Conservation (phyloP, 1,140 invertebrate species). For the Drosophila seguyi region DNA sequence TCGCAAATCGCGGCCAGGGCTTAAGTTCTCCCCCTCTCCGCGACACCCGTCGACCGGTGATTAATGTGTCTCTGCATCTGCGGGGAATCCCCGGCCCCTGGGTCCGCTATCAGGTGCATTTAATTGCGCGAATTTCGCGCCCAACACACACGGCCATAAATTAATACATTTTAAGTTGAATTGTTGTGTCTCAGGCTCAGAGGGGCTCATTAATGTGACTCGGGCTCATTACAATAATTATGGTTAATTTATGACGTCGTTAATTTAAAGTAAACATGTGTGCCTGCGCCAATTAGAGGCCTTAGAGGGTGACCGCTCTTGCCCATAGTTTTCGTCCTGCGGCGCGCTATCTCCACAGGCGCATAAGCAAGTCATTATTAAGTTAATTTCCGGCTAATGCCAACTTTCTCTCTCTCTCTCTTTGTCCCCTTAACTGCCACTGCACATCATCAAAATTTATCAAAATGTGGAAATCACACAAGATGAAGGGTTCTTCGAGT, state of each 20-base stretch:
- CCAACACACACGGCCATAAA: constrained; percentile 65
- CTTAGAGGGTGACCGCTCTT: constrained; percentile 7
- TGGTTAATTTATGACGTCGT: constrained; percentile 80
- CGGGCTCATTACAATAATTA: constrained; percentile 80
- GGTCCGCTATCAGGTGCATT: constrained; percentile 83
- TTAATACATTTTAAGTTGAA: constrained; percentile 80
- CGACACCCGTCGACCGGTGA: constrained; percentile 20
- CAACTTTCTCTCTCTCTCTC: constrained; percentile 18
- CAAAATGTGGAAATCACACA: constrained; percentile 75
- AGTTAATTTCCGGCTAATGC: constrained; percentile 72
- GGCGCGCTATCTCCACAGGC: background rate
- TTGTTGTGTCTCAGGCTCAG: constrained; percentile 62
- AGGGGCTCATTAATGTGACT: constrained; percentile 70
- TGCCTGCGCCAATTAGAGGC: constrained; percentile 25
- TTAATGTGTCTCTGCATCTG: constrained; percentile 69
- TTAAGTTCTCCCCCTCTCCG: background rate
- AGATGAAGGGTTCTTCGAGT: constrained; percentile 5
- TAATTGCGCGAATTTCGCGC: constrained; percentile 81
- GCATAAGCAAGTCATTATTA: constrained; percentile 56
- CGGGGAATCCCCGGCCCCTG: constrained; percentile 2
- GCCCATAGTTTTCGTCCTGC: constrained; percentile 25
- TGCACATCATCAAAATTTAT: constrained; percentile 76
- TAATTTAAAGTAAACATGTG: constrained; percentile 62
- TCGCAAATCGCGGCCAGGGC: constrained; percentile 54
- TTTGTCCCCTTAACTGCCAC: constrained; percentile 20